A percentile compares a stretch with the other conserved stretches of the same genome.
Conservation (phyloP, 2,888 invertebrate species). For the Bimastos eiseni region DNA sequence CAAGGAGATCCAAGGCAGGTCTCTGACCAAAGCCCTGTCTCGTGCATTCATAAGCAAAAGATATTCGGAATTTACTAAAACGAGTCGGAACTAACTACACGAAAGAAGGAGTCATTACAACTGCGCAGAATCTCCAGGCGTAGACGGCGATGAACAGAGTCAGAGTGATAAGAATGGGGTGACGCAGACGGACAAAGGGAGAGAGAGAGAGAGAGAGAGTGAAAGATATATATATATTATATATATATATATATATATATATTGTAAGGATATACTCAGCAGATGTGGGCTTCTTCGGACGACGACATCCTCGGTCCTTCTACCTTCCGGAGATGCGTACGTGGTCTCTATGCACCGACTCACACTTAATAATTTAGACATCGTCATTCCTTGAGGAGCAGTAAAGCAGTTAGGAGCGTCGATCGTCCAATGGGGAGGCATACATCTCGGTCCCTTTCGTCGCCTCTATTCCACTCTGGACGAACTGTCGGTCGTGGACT, state of each 20-base stretch:
- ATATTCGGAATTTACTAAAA: too few species aligned
- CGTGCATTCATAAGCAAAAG: too few species aligned
- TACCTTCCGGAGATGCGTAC: neutral
- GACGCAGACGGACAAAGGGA: too few species aligned
- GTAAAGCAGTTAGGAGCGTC: neutral
- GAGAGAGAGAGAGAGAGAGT: neutral
- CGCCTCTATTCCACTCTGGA: neutral
- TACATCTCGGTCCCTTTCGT: neutral
- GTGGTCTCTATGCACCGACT: neutral
- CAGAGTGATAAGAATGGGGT: too few species aligned
- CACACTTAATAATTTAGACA: constrained; percentile 13
- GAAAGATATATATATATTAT: neutral
- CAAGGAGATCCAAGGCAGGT: too few species aligned
- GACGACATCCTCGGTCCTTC: neutral
- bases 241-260: too few species aligned
- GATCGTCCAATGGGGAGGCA: neutral
- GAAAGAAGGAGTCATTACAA: too few species aligned
- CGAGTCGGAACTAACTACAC: too few species aligned
- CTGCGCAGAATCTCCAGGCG: too few species aligned
- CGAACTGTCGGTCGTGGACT: neutral
- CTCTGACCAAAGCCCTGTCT: too few species aligned
- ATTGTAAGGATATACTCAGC: too few species aligned
- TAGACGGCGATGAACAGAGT: too few species aligned
- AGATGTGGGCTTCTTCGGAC: neutral
- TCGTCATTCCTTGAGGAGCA: neutral